Evolutionary conservation across 2,797 vertebrate genomes (phyloP), one percentile per base, ranked within the genome.

Genomic region (Denticeps clupeoides): DNA sequence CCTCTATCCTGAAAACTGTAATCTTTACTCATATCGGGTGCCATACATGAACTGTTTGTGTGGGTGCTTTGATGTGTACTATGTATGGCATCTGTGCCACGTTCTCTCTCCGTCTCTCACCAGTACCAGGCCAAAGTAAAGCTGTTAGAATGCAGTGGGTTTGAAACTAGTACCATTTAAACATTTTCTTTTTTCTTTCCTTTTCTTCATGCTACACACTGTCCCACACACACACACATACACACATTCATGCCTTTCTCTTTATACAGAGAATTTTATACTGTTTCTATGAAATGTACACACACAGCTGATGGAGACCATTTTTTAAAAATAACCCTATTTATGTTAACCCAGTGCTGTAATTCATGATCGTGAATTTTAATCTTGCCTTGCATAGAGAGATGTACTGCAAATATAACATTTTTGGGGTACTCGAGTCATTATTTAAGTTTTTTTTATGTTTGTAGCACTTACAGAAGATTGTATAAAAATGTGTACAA

Each of bases 401-500:
- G 75, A 72, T 75, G 72, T 84, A 82, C 74, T 80, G 73, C 81
- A 79, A 78, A 81, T 81, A 78, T 75, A 81, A 77, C 79, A 75
- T 70, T 78, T 79, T 78, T 70, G 71, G 83, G 84, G 88, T 84
- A 90, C 83, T 84, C 60, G 75, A 91, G 89, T 90, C 88, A 90
- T 88, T 92, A 91, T 91, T 92, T 92, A 84, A 82, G 84, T 79
- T 85, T 82, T 78, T 78, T 79, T 82, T 74, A 82, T 84, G 76
- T 83, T 87, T 87, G 85, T 91, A 94, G 94, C 94, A 97, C 93
- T 99, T 99, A 97, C 80, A 88, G 81, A 86, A 80, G 77, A 81
- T 88, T 88, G 87, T 89, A 84, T 84, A 81, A 79, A 83, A 89
- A 81, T 83, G 72, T 90, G 85, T 91, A 93, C 70, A 85, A 82